Percentiles rank a stretch among this genome's conserved stretches.
Conservation (phyloP, 2,888 invertebrate species). For the Danaus chrysippus region DNA sequence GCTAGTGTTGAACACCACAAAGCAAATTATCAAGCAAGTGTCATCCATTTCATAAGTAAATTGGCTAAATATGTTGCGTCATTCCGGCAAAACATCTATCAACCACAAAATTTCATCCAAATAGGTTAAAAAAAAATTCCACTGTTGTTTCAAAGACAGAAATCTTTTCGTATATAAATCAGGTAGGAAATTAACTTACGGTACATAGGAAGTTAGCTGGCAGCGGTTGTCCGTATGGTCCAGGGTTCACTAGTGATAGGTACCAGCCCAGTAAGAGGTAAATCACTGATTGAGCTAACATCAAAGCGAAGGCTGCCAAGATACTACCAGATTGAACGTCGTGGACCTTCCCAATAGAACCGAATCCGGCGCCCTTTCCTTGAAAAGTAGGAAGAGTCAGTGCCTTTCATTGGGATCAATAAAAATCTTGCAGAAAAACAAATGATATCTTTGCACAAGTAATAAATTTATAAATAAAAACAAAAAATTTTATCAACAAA, state of each 20-base stretch:
- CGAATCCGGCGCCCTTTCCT: constrained; percentile 41
- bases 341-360: constrained; percentile 34
- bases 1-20: no score
- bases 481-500: neutral
- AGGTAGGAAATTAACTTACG: constrained; percentile 57
- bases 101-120: no score
- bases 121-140: no score
- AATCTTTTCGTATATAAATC: neutral
- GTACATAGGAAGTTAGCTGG: constrained; percentile 81
- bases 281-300: constrained; percentile 61
- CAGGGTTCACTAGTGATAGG: constrained; percentile 70
- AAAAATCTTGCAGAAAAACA: no score
- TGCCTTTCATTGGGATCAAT: no score
- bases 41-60: no score
- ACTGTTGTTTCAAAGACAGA: neutral
- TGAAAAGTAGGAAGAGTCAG: neutral
- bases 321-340: constrained; percentile 23
- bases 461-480: no score
- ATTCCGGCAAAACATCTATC: no score
- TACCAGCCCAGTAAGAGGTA: constrained; percentile 58
- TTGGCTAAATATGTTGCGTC: no score
- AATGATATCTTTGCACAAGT: no score
- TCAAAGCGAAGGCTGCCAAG: constrained; percentile 29
- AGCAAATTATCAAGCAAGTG: no score
- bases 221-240: constrained; percentile 83